Evolutionary conservation across 2,888 invertebrate genomes (phyloP).

Genomic region (Chloromyia formosa): DNA sequence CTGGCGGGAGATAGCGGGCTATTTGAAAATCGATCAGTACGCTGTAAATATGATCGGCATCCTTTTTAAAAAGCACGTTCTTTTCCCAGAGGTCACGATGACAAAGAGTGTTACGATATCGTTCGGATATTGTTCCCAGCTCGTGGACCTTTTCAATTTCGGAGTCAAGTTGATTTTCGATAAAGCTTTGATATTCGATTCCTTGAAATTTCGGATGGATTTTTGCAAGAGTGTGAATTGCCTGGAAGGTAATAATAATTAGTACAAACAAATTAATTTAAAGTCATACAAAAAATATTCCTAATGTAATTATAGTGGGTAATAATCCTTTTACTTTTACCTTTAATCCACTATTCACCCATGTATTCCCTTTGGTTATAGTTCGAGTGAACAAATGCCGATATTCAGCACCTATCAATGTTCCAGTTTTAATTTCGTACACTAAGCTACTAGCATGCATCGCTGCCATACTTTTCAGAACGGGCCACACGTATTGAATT

Average conservation of each 20-base stretch:
- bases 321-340: constrained; percentile 21
- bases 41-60: constrained; percentile 62
- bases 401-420: constrained; percentile 40
- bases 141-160: constrained; percentile 27
- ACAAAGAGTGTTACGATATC: constrained; percentile 56
- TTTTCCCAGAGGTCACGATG: constrained; percentile 59
- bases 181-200: constrained; percentile 25
- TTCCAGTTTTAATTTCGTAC: constrained; percentile 54
- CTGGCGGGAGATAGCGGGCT: constrained; percentile 69
- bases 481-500: constrained; percentile 53
- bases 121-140: constrained; percentile 13
- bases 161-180: neutral
- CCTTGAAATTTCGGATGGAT: constrained; percentile 28
- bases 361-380: constrained; percentile 25
- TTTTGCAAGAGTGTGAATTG: constrained; percentile 10
- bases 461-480: constrained; percentile 57
- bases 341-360: constrained; percentile 39
- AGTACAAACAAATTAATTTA: neutral
- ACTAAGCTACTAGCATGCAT: constrained; percentile 60
- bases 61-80: constrained; percentile 55
- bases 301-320: too few relatives aligned
- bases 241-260: constrained; percentile 14
- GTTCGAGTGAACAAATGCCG: constrained; percentile 10
- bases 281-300: neutral
- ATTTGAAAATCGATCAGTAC: constrained; percentile 73